A percentile compares a stretch with the other conserved stretches of the same genome.
phyloP scores from a whole-genome alignment of 2,113 vertebrate species.

The Colistium nudipinnis region DNA sequence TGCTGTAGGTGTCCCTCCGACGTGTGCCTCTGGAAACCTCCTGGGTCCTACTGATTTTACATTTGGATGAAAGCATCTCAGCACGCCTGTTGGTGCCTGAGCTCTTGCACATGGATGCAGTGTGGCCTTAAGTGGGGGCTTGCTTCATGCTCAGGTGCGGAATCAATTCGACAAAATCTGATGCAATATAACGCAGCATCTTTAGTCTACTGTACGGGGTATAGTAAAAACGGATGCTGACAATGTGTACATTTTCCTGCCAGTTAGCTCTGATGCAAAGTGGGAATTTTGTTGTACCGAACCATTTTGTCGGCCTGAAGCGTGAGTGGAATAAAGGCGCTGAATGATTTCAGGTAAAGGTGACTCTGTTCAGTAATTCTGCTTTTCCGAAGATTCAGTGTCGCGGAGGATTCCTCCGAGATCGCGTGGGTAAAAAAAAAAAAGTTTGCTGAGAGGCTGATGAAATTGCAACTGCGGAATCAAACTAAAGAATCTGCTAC shows the following conservation, averaged over 20 bases:
- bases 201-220: constrained; percentile 58
- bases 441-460: too few species aligned
- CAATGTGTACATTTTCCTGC: constrained; percentile 68
- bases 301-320: constrained; percentile 30
- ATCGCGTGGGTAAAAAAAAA: too few species aligned
- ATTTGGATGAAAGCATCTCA: constrained; percentile 13
- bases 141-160: constrained; percentile 28
- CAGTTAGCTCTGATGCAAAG: constrained; percentile 55
- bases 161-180: constrained; percentile 25
- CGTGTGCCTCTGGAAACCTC: constrained; percentile 53
- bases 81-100: constrained; percentile 1
- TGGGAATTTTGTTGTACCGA: constrained; percentile 37
- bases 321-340: constrained; percentile 65
- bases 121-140: constrained; percentile 9
- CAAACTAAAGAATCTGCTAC: too few species aligned
- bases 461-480: too few species aligned
- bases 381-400: not conserved
- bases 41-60: constrained; percentile 16
- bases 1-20: constrained; percentile 34
- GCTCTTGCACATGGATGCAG: constrained; percentile 17
- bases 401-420: not conserved
- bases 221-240: constrained; percentile 52
- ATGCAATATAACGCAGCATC: constrained; percentile 28
- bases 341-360: constrained; percentile 39
- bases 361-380: not conserved